Base-by-base conservation (phyloP, 1,140 invertebrate genomes). In the Asbolus verrucosus region DNA sequence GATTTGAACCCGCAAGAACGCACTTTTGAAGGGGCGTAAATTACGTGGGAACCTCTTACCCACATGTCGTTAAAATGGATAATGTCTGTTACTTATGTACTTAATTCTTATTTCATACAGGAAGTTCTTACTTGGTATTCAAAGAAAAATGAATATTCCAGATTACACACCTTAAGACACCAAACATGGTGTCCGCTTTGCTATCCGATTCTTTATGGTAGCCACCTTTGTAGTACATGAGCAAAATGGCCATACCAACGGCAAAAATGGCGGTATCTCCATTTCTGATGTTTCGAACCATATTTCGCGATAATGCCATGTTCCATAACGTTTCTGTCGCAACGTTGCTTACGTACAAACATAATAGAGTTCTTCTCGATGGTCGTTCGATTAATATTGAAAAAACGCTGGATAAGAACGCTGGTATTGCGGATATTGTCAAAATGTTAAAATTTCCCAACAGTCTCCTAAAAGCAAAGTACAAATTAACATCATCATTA, bases 311-410 rank as follows among this genome's bases (percentile, higher is more conserved):
- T 21, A 88, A 83, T 1, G 86, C 84, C 91, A 93, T 93, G 71
- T 86, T 86, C 81, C 91, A 93, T 14, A 92, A 76, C 3, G 91
- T 90, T 84, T 94, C 92, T 11, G 90, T 90, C 16, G 92, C 92
- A 83, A 94, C 87, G 84, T 94, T 95, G 38, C 90, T 89, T 46
- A 94, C 90, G 81, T 95, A 94, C 8, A 94, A 81, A 73, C 89
- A 88, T 2, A 95, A 80, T 3, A 93, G 78, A 6, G 86, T 84
- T 71, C 92, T 84, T 65, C 92, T 86, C 13, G 87, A 89, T 69
- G 88, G 88, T 74, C 91, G 85, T 81, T 95, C 93, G 38, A 94
- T 84, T 15, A 92, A 71, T 78, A 94, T 92, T 39, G 91, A 89
- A 70, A 87, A 81, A 30, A 90, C 84, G 78, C 89, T 89, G 4